phyloP scores from a whole-genome alignment of 2,888 invertebrate species.

The Aleiodes testaceus region DNA sequence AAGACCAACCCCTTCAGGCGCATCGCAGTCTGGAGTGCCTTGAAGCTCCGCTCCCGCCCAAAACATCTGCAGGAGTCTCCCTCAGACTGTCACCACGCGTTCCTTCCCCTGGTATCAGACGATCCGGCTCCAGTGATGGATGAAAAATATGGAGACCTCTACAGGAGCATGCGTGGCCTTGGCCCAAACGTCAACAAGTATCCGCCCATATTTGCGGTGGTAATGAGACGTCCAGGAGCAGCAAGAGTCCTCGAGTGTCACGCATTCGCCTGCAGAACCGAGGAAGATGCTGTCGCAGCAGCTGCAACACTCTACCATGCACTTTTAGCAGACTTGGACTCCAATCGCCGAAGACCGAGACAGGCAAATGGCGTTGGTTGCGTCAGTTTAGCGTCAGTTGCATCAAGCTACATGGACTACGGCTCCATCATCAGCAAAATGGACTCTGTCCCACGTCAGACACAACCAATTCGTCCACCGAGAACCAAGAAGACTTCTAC shows the following conservation, averaged over 20 bases:
- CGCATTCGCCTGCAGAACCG: constrained; percentile 91
- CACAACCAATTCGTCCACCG: constrained; percentile 81
- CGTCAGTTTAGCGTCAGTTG: constrained; percentile 79
- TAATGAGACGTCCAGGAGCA: constrained; percentile 86
- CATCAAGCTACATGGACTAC: constrained; percentile 60
- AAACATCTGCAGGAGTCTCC: constrained; percentile 39
- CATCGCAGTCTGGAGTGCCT: constrained; percentile 94
- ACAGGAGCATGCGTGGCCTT: constrained; percentile 70
- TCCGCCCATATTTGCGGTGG: constrained; percentile 91
- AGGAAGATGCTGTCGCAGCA: constrained; percentile 93
- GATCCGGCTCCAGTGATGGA: constrained; percentile 77
- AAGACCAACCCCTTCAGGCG: constrained; percentile 88
- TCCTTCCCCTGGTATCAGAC: constrained; percentile 80
- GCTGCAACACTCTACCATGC: constrained; percentile 94
- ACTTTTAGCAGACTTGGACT: constrained; percentile 79
- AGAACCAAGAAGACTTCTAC: constrained; percentile 82
- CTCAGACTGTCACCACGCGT: constrained; percentile 79
- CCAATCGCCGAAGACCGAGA: constrained; percentile 77
- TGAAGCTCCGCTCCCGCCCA: constrained; percentile 78
- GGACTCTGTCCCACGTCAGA: constrained; percentile 38
- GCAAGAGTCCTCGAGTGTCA: constrained; percentile 90
- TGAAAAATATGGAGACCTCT: constrained; percentile 75
- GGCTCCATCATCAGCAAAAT: constrained; percentile 45
- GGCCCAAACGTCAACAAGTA: constrained; percentile 75
- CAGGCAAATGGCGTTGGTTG: constrained; percentile 84